Conservation (phyloP, 1,140 invertebrate species). For the Probaryconus sp. region DNA sequence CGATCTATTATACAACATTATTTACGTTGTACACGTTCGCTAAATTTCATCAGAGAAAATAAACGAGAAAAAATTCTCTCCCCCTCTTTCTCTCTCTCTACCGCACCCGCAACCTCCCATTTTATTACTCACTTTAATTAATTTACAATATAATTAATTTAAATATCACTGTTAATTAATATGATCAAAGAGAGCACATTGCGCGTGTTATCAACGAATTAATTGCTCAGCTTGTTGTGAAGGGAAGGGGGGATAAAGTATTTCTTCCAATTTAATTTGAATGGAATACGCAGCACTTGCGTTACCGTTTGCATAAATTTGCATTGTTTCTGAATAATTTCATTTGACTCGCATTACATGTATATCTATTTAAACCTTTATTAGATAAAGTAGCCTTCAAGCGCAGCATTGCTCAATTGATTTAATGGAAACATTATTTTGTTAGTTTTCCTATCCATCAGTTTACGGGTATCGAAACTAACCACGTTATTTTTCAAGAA, state of each 20-base stretch:
- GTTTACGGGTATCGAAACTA: no score
- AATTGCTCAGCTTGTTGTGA: slow-evolving; percentile 9
- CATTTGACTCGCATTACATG: slow-evolving; percentile 46
- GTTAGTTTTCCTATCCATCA: slow-evolving; percentile 1
- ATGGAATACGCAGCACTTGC: slow-evolving; percentile 38
- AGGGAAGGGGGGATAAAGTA: slow-evolving; percentile 34
- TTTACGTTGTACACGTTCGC: slow-evolving; percentile 31
- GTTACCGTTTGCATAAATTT: slow-evolving; percentile 51
- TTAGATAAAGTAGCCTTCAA: slow-evolving; percentile 40
- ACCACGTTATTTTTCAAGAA: no score
- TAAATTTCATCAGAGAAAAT: no score
- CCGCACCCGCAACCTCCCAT: no score
- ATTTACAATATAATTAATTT: slow-evolving; percentile 18
- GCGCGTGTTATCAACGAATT: slow-evolving; percentile 14
- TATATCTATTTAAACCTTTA: slow-evolving; percentile 48
- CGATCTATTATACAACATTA: slow-evolving; percentile 39
- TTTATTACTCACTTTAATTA: slow-evolving; percentile 27
- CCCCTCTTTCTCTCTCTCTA: no score
- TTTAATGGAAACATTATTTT: slow-evolving; percentile 14
- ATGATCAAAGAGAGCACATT: slow-evolving; percentile 19
- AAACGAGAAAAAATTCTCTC: no score
- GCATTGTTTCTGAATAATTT: slow-evolving; percentile 57
- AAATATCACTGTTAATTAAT: slow-evolving; percentile 18
- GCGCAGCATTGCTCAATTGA: slow-evolving; percentile 28
- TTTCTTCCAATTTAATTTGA: slow-evolving; percentile 50